Percentiles rank a stretch among this genome's conserved stretches.
Conservation (phyloP, 1,140 invertebrate species). For the Drosophila parabipectinata region DNA sequence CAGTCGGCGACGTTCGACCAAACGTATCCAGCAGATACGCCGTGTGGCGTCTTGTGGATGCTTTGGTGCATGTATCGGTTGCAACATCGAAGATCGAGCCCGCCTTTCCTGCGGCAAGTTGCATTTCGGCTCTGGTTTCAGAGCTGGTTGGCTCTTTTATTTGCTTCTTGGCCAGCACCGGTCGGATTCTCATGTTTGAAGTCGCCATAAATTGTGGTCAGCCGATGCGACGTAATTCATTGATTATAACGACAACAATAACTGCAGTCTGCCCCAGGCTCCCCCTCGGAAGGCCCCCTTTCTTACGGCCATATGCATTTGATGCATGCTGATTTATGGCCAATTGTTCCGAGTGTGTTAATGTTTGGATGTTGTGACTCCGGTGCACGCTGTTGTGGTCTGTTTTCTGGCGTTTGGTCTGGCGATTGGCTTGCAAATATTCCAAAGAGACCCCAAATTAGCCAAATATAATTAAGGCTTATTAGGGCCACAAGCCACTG, state of each 20-base stretch:
- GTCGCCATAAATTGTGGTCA: slow-evolving; percentile 80
- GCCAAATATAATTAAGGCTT: slow-evolving; percentile 69
- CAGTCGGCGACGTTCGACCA: slow-evolving; percentile 30
- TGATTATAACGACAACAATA: slow-evolving; percentile 82
- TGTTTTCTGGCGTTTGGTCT: slow-evolving; percentile 32
- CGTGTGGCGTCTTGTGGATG: slow-evolving; percentile 43
- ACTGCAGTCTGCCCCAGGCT: slow-evolving; percentile 44
- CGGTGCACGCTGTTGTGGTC: slow-evolving; percentile 42
- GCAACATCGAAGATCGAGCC: slow-evolving; percentile 54
- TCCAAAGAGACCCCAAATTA: slow-evolving; percentile 47
- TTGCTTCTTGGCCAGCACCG: slow-evolving; percentile 59
- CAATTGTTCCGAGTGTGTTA: slow-evolving; percentile 65
- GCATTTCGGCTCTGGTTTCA: slow-evolving; percentile 39
- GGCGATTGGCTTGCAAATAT: slow-evolving; percentile 17
- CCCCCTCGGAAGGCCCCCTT: background rate
- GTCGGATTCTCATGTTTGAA: slow-evolving; percentile 77
- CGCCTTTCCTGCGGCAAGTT: slow-evolving; percentile 17
- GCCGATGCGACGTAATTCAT: slow-evolving; percentile 81
- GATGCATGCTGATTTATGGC: slow-evolving; percentile 71
- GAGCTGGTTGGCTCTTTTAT: slow-evolving; percentile 27
- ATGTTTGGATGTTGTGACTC: slow-evolving; percentile 32
- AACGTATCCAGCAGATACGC: slow-evolving; percentile 60
- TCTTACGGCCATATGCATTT: slow-evolving; percentile 45
- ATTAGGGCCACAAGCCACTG: slow-evolving; percentile 49
- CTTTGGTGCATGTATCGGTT: slow-evolving; percentile 67